These are phyloP conservation scores for Centropus bengalensis DNA, from an alignment of 2,113 vertebrate genomes.

Conservation along the genomic window DNA sequence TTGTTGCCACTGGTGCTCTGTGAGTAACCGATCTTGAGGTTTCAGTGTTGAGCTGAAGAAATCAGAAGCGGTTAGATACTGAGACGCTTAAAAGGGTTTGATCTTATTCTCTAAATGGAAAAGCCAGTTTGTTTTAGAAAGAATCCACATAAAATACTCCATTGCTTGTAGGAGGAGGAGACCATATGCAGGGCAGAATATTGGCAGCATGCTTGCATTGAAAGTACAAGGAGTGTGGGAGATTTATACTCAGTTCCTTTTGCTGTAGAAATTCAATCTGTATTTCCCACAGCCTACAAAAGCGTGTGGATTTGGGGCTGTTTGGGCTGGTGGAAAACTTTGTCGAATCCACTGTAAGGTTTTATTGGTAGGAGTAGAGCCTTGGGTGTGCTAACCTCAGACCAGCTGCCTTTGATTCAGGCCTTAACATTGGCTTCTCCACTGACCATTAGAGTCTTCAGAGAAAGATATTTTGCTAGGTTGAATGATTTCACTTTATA, in stretches of 20 bases:
- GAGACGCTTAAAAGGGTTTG: background rate
- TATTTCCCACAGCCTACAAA: background rate
- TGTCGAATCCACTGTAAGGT: background rate
- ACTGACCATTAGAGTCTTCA: background rate
- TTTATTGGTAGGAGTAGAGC: background rate
- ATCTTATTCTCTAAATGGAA: background rate
- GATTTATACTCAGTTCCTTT: background rate
- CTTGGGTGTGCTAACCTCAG: background rate
- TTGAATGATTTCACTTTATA: background rate
- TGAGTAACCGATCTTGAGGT: background rate
- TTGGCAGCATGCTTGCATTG: background rate
- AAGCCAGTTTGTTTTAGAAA: background rate
- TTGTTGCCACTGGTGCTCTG: background rate
- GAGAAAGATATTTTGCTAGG: background rate
- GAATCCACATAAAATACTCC: background rate
- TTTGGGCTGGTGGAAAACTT: background rate
- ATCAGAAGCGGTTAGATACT: background rate
- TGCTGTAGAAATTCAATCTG: background rate
- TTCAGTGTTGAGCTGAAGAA: background rate
- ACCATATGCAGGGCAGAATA: conserved; percentile 3
- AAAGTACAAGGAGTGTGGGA: conserved; percentile 6
- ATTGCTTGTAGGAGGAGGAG: background rate
- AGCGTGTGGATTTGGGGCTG: background rate
- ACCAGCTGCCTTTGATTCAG: background rate
- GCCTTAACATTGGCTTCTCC: background rate